Base-by-base conservation (phyloP, 2,797 vertebrate species). In the Glyptemys insculpta region DNA sequence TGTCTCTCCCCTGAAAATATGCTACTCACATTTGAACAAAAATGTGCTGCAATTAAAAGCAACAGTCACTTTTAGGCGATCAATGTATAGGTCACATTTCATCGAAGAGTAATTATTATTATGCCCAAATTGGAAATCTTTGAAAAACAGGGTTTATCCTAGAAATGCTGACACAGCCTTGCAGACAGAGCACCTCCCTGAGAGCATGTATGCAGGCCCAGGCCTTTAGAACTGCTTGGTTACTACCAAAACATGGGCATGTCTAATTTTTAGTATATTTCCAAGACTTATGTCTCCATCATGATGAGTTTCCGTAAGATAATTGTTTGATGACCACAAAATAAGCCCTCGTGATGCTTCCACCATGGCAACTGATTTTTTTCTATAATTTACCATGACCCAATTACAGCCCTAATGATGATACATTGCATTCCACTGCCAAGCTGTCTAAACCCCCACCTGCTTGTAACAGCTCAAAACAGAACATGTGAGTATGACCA, bases 351-450 rank as follows among this genome's bases (percentile, higher is more conserved):
- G 83, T 96, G 96, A 96, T 90, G 89, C 95, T 81, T 96, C 89
- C 88, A 95, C 96, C 96, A 96, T 92, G 94, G 81, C 87, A 97
- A 97, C 86, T 92, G 96, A 94, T 97, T 97, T 97, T 95, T 91
- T 97, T 92, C 93, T 97, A 97, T 97, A 96, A 93, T 95, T 96
- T 86, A 78, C 96, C 95, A 94, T 86, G 96, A 93, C 91, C 95
- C 95, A 97, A 97, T 97, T 94, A 76, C 92, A 96, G 81, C 94
- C 76, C 3, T 89, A 96, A 94, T 49, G 85, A 82, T 72, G 95
- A 96, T 93, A 96, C 83, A 65, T 68, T 90, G 81, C 89, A 86
- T 76, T 89, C 83, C 85, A 49, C 85, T 93, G 96, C 95, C 96
- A 97, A 85, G 37, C 74, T 87, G 85, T 81, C 91, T 92, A 93